A percentile compares a stretch with the other conserved stretches of the same genome.
These are phyloP conservation scores for Lepidotrigona ventralis DNA, from an alignment of 1,140 invertebrate genomes.

Conservation along the genomic window DNA sequence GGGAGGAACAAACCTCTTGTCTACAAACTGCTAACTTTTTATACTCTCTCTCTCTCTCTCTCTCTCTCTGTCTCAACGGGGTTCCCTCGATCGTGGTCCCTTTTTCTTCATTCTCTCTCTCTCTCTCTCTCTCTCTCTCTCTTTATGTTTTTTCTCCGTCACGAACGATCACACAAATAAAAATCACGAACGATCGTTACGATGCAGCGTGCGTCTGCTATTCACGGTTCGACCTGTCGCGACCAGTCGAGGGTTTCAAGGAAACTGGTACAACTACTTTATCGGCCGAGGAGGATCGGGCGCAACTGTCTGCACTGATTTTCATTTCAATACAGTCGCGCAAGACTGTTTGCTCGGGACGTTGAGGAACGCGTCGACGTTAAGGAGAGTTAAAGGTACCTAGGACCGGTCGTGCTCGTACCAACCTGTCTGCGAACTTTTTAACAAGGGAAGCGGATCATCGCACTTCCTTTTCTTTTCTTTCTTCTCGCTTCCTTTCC, in stretches of 20 bases:
- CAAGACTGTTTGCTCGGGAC: not conserved
- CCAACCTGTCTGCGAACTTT: constrained; percentile 14
- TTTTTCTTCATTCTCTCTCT: not conserved
- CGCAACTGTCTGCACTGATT: constrained; percentile 49
- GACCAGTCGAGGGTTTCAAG: constrained; percentile 53
- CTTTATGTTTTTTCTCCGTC: too few species aligned
- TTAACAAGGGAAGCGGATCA: constrained; percentile 1
- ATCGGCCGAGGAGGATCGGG: constrained; percentile 23
- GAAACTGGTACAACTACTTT: constrained; percentile 47
- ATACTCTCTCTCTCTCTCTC: not conserved
- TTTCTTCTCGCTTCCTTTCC: too few species aligned
- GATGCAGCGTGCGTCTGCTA: not conserved
- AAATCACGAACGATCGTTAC: constrained; percentile 14
- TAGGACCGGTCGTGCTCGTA: not conserved
- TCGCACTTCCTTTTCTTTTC: not conserved
- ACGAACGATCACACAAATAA: not conserved
- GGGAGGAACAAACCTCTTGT: too few species aligned
- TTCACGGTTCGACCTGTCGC: constrained; percentile 45
- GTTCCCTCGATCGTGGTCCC: not conserved
- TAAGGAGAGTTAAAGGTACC: constrained; percentile 11
- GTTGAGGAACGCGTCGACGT: constrained; percentile 5
- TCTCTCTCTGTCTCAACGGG: too few species aligned
- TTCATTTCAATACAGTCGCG: constrained; percentile 53
- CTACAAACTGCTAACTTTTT: not conserved
- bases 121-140: not conserved